Conservation (phyloP, 2,113 vertebrate species). For the Hystrix cristata region DNA sequence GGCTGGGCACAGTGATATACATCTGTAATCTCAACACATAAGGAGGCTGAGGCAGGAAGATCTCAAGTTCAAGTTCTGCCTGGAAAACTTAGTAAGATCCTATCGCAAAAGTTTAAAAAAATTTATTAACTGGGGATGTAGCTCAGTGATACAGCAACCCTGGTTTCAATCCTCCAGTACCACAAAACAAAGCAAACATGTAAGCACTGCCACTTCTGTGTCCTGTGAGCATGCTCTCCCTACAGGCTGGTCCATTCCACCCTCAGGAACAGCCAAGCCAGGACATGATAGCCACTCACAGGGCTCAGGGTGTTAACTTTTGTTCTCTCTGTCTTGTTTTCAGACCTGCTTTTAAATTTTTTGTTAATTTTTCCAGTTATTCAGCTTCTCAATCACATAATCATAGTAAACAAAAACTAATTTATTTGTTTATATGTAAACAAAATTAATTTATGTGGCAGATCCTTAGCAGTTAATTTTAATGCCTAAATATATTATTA, state of each 20-base stretch:
- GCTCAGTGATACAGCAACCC: neutral
- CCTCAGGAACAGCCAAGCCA: accelerated
- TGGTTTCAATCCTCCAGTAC: neutral
- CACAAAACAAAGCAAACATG: neutral
- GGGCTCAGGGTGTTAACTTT: neutral
- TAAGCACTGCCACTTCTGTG: neutral
- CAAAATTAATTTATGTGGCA: neutral
- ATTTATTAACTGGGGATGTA: neutral
- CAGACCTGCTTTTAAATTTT: neutral
- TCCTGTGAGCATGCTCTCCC: neutral
- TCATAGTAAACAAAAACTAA: slow-evolving; percentile 48
- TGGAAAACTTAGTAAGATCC: neutral
- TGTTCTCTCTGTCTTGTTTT: neutral
- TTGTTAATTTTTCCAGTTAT: neutral
- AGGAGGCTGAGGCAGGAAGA: neutral
- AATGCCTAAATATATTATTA: neutral
- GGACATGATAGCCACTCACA: accelerated
- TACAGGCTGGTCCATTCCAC: neutral
- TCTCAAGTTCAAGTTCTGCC: neutral
- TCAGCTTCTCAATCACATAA: neutral
- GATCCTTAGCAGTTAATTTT: neutral
- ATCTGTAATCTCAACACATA: neutral
- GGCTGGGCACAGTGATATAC: neutral
- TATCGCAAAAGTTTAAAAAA: neutral
- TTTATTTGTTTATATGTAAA: neutral